Evolutionary conservation across 2,797 vertebrate species (phyloP), one percentile per base, ranked within the genome.

Genomic region (Leptoclinus maculatus): DNA sequence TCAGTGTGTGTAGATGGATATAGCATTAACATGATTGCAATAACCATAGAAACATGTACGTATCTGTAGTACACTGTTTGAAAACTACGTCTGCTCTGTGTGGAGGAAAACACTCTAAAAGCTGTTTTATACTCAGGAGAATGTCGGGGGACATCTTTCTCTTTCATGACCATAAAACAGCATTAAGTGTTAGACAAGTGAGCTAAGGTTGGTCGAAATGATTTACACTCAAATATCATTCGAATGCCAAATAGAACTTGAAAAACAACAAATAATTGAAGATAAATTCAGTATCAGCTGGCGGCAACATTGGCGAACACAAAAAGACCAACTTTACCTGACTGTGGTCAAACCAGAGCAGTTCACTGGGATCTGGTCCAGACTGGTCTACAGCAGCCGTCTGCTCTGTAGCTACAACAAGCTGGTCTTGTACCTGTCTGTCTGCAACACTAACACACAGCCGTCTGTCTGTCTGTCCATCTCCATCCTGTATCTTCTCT

Each of bases 361-460:
- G 63, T 41, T 71, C 6, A 47, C 27, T 56, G 43, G 66, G 70
- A 56, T 80, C 57, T 43, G 43, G 59, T 74, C 27, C 68, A 77
- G 87, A 84, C 82, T 51, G 78, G 78, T 83, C 68, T 78, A 76
- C 82, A 87, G 81, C 74, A 88, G 80, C 77, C 23, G 16, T 45
- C 41, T 65, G 78, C 78, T 85, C 83, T 82, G 85, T 83, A 87
- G 85, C 64, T 54, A 27, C 43, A 83, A 84, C 76, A 76, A 80
- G 41, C 83, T 62, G 39, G 62, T 80, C 74, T 73, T 66, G 66
- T 70, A 64, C 43, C 68, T 38, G 78, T 82, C 59, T 64, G 81
- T 82, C 70, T 43, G 17, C 57, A 69, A 32, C 62, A 82, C 82
- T 86, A 83, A 84, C 75, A 78, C 56, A 57, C 17, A 21, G 29